Conservation (phyloP, 2,113 vertebrate genomes). For the Megatriorchis doriae region DNA sequence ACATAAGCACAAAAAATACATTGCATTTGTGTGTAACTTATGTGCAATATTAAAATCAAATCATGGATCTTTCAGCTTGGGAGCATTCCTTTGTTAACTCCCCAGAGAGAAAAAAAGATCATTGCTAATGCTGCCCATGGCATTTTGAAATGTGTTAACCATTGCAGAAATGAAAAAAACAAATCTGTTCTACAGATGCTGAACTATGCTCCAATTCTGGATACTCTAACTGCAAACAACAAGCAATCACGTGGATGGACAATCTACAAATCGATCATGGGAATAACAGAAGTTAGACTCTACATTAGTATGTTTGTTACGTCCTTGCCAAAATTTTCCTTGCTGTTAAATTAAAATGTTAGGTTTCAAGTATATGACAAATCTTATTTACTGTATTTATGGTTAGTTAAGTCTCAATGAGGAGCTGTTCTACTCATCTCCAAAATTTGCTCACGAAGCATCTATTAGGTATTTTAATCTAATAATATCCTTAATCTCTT, state of each 20-base stretch:
- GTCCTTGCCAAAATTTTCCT: not conserved
- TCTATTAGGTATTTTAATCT: not conserved
- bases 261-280: not conserved
- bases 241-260: not conserved
- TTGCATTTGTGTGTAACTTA: not conserved
- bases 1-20: not conserved
- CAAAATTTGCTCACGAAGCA: not conserved
- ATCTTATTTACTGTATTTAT: slow-evolving; percentile 1
- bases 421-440: not conserved
- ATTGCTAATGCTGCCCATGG: not conserved
- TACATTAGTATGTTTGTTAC: not conserved
- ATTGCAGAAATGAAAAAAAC: not conserved
- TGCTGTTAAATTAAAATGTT: not conserved
- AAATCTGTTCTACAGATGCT: not conserved
- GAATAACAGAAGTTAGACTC: not conserved
- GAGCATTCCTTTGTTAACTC: not conserved
- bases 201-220: not conserved
- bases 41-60: not conserved
- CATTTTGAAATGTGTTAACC: not conserved
- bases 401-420: slow-evolving; percentile 2
- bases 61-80: not conserved
- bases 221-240: not conserved
- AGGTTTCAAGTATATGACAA: not conserved
- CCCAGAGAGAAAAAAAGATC: not conserved
- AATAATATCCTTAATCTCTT: not conserved